Evolutionary conservation across 37 sponge, comb jelly and placozoan species (phyloP).

Genomic region (Axinella damicornis): DNA sequence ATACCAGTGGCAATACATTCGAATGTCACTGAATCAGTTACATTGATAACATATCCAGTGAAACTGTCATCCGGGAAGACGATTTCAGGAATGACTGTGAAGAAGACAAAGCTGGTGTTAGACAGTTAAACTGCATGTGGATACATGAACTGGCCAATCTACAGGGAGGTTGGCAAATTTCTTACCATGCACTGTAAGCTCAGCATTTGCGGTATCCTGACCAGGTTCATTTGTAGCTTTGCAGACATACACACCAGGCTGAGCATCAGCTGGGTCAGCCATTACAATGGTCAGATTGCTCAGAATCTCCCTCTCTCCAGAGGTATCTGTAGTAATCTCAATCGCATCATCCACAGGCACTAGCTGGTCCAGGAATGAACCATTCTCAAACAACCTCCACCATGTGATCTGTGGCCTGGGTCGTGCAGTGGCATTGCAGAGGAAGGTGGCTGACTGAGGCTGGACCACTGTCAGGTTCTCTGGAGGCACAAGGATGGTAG

Average conservation of each 20-base stretch:
- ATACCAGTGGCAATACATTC: conserved; percentile 68
- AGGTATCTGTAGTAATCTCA: too few species aligned
- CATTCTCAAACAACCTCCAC: conserved; percentile 30
- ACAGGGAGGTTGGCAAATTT: neutral
- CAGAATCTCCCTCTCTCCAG: too few species aligned
- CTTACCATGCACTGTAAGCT: conserved; percentile 65
- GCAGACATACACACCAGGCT: conserved; percentile 60
- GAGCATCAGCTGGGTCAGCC: neutral
- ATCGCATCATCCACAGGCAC: too few species aligned
- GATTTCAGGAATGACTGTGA: too few species aligned
- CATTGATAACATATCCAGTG: conserved; percentile 11
- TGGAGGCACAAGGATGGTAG: conserved; percentile 8
- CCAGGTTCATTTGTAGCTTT: conserved; percentile 52
- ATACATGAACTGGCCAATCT: too few species aligned
- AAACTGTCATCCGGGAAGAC: too few species aligned
- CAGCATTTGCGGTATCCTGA: neutral
- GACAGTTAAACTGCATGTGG: too few species aligned
- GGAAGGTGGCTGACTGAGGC: conserved; percentile 15
- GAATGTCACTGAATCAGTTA: conserved; percentile 33
- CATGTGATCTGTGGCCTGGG: conserved; percentile 70
- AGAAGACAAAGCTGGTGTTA: too few species aligned
- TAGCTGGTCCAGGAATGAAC: too few species aligned
- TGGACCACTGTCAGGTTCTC: conserved; percentile 1
- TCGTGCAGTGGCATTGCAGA: conserved; percentile 46
- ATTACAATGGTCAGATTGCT: too few species aligned